Conservation (phyloP, 2,113 vertebrate genomes). For the Garra rufa region DNA sequence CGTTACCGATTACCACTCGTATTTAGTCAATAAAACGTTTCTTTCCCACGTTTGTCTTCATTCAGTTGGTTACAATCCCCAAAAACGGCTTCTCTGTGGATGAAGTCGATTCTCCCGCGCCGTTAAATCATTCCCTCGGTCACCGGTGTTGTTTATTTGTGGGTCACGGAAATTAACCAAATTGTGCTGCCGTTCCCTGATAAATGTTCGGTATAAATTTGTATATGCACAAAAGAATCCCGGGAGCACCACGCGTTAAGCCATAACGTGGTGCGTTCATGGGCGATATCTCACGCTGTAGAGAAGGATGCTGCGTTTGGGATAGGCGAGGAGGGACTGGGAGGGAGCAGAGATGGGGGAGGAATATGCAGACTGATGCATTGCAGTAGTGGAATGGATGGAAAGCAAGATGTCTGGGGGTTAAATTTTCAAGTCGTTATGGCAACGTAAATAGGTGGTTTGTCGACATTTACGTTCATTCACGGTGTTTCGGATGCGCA, state of each 20-base stretch:
- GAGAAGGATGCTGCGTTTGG: conserved; percentile 48
- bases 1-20: neutral
- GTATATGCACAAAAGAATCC: neutral
- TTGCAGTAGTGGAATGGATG: conserved; percentile 59
- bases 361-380: conserved; percentile 61
- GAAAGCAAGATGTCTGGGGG: neutral
- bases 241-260: neutral
- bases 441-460: conserved; percentile 53
- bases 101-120: neutral
- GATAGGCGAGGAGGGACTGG: conserved; percentile 49
- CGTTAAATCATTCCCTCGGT: conserved; percentile 37
- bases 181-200: neutral
- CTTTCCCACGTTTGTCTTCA: neutral
- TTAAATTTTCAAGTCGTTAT: conserved; percentile 62
- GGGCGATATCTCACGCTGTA: conserved; percentile 24
- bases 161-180: neutral
- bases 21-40: neutral
- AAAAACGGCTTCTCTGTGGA: neutral
- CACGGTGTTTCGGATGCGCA: too few relatives aligned
- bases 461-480: neutral
- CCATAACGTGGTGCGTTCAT: conserved; percentile 3
- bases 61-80: neutral
- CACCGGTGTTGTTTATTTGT: neutral
- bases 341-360: conserved; percentile 30
- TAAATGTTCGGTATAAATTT: neutral